Conservation (phyloP, 2,888 invertebrate genomes). For the Erpobdella octoculata region DNA sequence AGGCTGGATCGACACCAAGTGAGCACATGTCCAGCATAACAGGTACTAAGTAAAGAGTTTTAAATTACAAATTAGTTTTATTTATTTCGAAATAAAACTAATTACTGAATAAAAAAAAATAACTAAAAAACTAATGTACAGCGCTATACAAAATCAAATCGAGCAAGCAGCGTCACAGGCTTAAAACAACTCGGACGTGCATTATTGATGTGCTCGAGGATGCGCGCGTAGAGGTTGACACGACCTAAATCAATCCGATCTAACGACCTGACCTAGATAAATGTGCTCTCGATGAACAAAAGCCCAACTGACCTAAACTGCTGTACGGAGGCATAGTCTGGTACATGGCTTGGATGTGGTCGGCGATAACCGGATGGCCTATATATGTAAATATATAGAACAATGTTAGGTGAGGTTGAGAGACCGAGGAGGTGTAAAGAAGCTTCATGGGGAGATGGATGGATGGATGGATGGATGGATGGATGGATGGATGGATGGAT, state of each 20-base stretch:
- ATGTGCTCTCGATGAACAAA: background rate
- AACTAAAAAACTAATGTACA: background rate
- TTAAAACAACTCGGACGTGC: no score
- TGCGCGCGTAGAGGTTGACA: no score
- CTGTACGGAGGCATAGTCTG: slow-evolving; percentile 15
- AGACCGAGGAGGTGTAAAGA: no score
- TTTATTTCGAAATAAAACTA: background rate
- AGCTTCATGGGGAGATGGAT: no score
- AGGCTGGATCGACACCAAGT: background rate
- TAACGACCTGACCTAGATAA: no score
- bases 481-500: no score
- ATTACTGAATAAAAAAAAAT: background rate
- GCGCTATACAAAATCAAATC: background rate
- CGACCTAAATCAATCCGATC: no score
- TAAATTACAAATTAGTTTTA: background rate
- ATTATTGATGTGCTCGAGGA: no score
- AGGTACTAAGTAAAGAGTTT: background rate
- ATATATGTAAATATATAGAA: background rate
- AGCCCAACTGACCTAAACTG: slow-evolving; percentile 18
- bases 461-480: no score
- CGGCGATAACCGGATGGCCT: background rate
- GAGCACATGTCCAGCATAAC: slow-evolving; percentile 10
- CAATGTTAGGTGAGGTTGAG: no score
- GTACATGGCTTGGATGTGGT: slow-evolving; percentile 2
- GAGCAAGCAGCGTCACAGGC: no score